Conservation (phyloP, 2,797 vertebrate genomes). For the Oreortyx pictus region DNA sequence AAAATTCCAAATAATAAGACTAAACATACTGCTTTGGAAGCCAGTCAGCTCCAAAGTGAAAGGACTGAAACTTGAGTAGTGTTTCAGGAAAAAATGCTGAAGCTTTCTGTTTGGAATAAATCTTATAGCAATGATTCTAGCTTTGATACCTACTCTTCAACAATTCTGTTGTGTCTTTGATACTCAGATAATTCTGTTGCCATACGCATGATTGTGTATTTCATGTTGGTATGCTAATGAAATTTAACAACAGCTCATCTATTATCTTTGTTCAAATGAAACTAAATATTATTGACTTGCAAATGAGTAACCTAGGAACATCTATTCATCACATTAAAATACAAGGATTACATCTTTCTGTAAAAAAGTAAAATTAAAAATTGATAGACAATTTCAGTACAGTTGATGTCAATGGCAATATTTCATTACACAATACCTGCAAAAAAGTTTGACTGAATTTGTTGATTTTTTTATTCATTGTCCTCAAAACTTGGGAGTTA, state of each 20-base stretch:
- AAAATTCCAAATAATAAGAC: neutral
- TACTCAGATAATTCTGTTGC: neutral
- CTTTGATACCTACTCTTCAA: neutral
- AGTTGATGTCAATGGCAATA: neutral
- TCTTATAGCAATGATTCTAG: neutral
- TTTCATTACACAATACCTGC: neutral
- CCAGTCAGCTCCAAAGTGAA: neutral
- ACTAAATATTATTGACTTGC: neutral
- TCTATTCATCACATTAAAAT: neutral
- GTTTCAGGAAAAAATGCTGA: neutral
- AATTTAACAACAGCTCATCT: neutral
- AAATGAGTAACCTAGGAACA: neutral
- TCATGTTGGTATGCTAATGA: neutral
- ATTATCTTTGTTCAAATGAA: neutral
- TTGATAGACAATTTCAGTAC: neutral
- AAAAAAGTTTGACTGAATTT: neutral
- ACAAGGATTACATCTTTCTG: neutral
- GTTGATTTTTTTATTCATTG: neutral
- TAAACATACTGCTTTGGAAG: neutral
- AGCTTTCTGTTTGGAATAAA: neutral
- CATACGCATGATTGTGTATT: neutral
- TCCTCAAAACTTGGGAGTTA: neutral
- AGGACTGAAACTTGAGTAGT: neutral
- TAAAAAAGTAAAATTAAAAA: neutral
- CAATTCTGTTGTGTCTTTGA: neutral